phyloP scores from a whole-genome alignment of 2,888 invertebrate species.

The Loripinus fragilis region DNA sequence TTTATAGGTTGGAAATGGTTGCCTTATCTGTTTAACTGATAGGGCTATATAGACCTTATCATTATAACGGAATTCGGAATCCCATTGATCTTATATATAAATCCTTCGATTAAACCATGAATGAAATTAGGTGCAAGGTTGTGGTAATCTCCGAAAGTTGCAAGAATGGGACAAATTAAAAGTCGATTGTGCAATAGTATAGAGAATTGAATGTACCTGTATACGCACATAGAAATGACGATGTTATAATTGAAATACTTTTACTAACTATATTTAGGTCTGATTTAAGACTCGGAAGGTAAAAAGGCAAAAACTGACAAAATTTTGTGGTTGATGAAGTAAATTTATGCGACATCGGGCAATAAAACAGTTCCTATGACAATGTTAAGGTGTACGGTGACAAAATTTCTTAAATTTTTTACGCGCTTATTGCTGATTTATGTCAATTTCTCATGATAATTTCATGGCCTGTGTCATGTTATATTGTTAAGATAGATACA shows the following conservation, averaged over 20 bases:
- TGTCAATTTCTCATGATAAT: slow-evolving; percentile 9
- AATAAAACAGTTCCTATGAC: not conserved
- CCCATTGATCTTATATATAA: slow-evolving; percentile 9
- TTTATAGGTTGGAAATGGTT: too few relatives aligned
- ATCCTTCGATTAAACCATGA: not conserved
- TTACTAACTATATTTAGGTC: not conserved
- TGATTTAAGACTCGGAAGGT: not conserved
- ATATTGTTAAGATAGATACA: not conserved
- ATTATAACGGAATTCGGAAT: slow-evolving; percentile 13
- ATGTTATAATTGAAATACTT: not conserved
- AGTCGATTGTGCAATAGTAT: not conserved
- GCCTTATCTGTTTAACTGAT: too few relatives aligned
- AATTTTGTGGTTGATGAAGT: not conserved
- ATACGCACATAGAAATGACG: not conserved
- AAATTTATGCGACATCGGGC: not conserved
- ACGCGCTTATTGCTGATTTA: not conserved
- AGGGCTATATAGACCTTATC: slow-evolving; percentile 14
- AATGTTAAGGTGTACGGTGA: not conserved
- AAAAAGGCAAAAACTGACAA: not conserved
- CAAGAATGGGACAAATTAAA: not conserved
- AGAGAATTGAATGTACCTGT: too few relatives aligned
- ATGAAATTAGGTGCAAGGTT: not conserved
- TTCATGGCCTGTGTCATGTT: slow-evolving; percentile 11
- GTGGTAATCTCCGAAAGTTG: not conserved
- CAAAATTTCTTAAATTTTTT: slow-evolving; percentile 10